These are phyloP conservation scores for Nyctereutes procyonoides DNA, from an alignment of 2,113 vertebrate genomes.

Conservation along the genomic window DNA sequence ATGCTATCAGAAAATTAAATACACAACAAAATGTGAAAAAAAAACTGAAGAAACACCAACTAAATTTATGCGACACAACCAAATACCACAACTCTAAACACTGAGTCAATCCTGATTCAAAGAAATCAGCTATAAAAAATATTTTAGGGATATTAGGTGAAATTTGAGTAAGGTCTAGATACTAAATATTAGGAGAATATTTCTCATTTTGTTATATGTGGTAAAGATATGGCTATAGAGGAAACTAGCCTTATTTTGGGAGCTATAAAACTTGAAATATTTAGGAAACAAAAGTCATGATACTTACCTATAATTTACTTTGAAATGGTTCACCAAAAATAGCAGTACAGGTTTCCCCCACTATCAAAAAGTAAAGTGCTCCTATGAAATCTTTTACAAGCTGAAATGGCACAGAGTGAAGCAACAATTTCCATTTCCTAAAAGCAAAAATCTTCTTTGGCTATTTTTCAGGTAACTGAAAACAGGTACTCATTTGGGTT, in stretches of 20 bases:
- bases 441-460: background rate
- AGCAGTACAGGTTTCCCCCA: background rate
- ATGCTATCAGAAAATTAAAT: slow-evolving; percentile 36
- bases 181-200: background rate
- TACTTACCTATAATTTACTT: background rate
- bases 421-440: background rate
- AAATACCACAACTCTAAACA: background rate
- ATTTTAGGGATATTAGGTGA: background rate
- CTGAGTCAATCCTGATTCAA: background rate
- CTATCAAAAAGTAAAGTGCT: background rate
- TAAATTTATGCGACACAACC: background rate
- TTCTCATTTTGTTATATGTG: background rate
- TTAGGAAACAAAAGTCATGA: background rate
- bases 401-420: background rate
- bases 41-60: background rate
- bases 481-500: background rate
- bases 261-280: background rate
- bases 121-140: background rate
- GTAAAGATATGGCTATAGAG: background rate
- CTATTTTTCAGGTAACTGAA: background rate
- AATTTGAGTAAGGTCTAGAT: background rate
- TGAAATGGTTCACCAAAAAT: background rate
- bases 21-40: slow-evolving; percentile 18
- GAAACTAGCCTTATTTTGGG: background rate
- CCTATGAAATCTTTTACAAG: background rate